These are phyloP conservation scores for Acanthis flammea DNA, from an alignment of 2,797 vertebrate species.

Conservation along the genomic window DNA sequence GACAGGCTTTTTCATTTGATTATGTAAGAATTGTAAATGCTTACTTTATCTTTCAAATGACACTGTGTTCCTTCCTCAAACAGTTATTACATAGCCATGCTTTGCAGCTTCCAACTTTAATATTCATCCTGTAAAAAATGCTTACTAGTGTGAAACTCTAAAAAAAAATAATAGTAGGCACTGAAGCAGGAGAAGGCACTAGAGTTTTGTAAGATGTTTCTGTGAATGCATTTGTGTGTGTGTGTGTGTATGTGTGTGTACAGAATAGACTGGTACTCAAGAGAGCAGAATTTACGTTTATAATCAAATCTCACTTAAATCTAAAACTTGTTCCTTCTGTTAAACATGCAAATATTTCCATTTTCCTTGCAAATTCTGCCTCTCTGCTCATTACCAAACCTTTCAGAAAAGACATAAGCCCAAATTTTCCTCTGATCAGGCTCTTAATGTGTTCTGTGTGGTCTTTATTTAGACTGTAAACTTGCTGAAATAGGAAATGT, in stretches of 20 bases:
- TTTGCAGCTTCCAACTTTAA: not conserved
- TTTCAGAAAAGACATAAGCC: slow-evolving; percentile 11
- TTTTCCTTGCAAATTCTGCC: slow-evolving; percentile 9
- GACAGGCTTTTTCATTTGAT: slow-evolving; percentile 7
- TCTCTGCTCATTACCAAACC: slow-evolving; percentile 21
- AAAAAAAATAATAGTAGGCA: not conserved
- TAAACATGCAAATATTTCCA: slow-evolving; percentile 16
- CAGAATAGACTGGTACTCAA: not conserved
- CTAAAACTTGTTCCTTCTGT: slow-evolving; percentile 21
- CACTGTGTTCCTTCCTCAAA: not conserved
- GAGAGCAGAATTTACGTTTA: not conserved
- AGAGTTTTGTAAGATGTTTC: not conserved
- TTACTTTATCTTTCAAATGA: not conserved
- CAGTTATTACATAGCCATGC: not conserved
- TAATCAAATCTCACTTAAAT: slow-evolving; percentile 10
- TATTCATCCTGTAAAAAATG: not conserved
- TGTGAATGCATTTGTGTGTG: not conserved
- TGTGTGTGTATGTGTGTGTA: not conserved
- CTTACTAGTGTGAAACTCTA: not conserved
- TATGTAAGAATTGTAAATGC: not conserved
- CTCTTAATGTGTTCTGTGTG: slow-evolving; percentile 23
- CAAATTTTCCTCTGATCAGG: slow-evolving; percentile 11
- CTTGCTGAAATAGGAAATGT: slow-evolving; percentile 51
- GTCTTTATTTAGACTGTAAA: slow-evolving; percentile 57
- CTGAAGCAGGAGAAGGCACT: not conserved